Evolutionary conservation across 2,113 vertebrate species (phyloP).

Genomic region (Alligator sinensis): DNA sequence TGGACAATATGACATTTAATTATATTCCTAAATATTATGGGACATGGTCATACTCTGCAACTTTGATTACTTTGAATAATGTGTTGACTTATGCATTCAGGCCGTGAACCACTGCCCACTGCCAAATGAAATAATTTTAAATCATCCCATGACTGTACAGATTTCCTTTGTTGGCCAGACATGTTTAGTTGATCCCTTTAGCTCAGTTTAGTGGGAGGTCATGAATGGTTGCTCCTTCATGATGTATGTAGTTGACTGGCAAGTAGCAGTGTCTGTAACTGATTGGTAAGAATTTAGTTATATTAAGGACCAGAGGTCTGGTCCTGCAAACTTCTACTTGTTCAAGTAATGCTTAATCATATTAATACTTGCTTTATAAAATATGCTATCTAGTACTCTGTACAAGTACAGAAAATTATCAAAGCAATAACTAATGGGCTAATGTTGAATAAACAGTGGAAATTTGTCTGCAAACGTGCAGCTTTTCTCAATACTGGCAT

Average conservation of each 20-base stretch:
- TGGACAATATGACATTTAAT: neutral
- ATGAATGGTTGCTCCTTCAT: neutral
- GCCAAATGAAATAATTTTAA: neutral
- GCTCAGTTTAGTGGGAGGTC: neutral
- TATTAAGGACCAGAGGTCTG: neutral
- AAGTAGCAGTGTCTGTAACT: neutral
- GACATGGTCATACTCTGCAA: neutral
- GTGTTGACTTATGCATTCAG: neutral
- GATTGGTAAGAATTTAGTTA: neutral
- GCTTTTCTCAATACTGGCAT: neutral
- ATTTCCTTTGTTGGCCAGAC: neutral
- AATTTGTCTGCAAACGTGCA: neutral
- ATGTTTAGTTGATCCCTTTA: neutral
- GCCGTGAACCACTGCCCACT: neutral
- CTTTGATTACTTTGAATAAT: neutral
- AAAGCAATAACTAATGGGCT: neutral
- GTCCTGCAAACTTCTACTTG: neutral
- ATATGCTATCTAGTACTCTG: neutral
- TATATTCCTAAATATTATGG: neutral
- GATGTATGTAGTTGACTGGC: neutral
- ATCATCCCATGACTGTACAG: neutral
- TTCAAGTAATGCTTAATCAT: neutral
- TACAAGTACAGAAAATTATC: neutral
- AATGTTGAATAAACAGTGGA: neutral
- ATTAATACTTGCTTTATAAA: neutral